These are phyloP conservation scores for Speoplatyrhinus poulsoni DNA, from an alignment of 2,113 vertebrate species.

Conservation along the genomic window DNA sequence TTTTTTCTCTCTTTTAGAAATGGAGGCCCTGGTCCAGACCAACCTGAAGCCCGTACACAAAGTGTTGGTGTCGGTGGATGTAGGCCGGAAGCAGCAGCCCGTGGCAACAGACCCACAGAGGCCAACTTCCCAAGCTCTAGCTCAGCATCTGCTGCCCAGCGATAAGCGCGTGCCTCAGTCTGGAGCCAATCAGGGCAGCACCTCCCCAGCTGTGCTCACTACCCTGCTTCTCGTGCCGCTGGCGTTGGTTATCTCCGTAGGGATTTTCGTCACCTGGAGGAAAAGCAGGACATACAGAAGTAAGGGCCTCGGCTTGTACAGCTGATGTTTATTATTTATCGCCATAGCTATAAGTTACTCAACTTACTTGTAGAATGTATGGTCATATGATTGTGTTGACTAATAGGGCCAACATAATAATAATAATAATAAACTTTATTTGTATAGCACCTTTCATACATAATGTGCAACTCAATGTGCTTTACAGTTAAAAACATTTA, in stretches of 20 bases:
- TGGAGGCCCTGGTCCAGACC: slow-evolving; percentile 81
- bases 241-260: slow-evolving; percentile 81
- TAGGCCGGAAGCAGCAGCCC: slow-evolving; percentile 54
- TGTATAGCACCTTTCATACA: no score
- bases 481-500: no score
- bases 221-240: slow-evolving; percentile 87
- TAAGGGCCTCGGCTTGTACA: slow-evolving; percentile 41
- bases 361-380: no score
- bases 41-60: slow-evolving; percentile 78
- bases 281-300: slow-evolving; percentile 83
- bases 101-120: slow-evolving; percentile 16
- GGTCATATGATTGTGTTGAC: no score
- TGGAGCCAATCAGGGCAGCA: slow-evolving; percentile 68
- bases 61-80: slow-evolving; percentile 58
- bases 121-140: slow-evolving; percentile 6
- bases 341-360: no score
- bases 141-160: background rate
- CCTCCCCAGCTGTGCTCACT: slow-evolving; percentile 83
- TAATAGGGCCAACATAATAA: no score
- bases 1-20: slow-evolving; percentile 70
- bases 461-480: no score
- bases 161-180: no score
- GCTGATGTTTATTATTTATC: background rate
- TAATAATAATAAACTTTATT: no score
- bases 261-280: slow-evolving; percentile 87